Percentiles rank a stretch among this genome's conserved stretches.
Evolutionary conservation across 2,113 vertebrate species (phyloP).

Genomic region (Oophaga pumilio): DNA sequence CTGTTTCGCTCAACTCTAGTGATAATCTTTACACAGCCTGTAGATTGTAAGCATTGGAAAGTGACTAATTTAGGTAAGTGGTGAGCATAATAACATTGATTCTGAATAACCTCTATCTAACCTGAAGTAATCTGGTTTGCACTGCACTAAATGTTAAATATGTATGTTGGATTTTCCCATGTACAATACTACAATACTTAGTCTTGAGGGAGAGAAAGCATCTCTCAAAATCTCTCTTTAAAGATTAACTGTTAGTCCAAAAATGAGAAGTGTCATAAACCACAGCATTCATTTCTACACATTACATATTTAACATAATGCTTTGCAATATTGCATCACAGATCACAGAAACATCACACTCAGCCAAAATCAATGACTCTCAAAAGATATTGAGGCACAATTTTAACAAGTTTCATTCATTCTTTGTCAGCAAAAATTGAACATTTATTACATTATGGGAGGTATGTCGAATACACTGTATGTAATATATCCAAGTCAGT

Average conservation of each 20-base stretch:
- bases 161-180: not conserved
- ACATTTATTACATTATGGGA: not conserved
- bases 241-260: not conserved
- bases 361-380: slow-evolving; percentile 8
- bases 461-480: not conserved
- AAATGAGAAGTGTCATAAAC: slow-evolving; percentile 1
- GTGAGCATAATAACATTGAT: not conserved
- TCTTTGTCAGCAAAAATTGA: not conserved
- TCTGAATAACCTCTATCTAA: not conserved
- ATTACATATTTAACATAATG: slow-evolving; percentile 11
- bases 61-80: not conserved
- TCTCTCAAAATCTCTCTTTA: not conserved
- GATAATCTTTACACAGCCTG: not conserved
- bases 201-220: not conserved
- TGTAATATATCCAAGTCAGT: not conserved
- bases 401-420: not conserved
- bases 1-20: not conserved
- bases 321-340: not conserved
- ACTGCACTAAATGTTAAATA: not conserved
- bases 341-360: not conserved
- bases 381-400: not conserved
- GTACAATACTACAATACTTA: not conserved
- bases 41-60: not conserved
- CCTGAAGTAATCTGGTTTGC: not conserved
- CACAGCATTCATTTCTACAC: not conserved